Conservation (phyloP, 2,888 invertebrate genomes). For the Ischnura elegans region DNA sequence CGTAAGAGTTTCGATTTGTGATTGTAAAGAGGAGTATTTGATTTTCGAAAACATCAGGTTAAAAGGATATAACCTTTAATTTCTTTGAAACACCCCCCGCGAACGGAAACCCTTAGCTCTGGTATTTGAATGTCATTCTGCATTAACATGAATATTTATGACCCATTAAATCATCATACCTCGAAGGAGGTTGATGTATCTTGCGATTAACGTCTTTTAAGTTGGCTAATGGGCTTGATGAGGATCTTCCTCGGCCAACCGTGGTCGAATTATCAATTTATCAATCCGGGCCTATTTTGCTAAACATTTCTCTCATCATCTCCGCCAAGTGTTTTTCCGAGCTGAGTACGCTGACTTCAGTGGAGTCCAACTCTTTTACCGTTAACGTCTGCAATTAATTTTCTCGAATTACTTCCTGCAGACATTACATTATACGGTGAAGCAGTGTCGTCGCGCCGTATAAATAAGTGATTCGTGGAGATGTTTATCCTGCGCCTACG, state of each 20-base stretch:
- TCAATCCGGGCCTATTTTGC: background rate
- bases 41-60: no score
- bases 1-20: no score
- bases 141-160: background rate
- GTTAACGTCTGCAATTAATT: background rate
- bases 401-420: background rate
- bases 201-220: background rate
- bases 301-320: background rate
- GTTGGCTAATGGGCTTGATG: background rate
- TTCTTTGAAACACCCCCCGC: background rate
- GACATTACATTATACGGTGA: background rate
- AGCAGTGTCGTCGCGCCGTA: background rate
- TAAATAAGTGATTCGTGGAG: background rate
- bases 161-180: background rate
- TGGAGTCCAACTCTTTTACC: background rate
- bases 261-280: background rate
- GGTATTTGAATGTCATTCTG: background rate
- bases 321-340: background rate
- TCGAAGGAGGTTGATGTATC: background rate
- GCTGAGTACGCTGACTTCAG: background rate
- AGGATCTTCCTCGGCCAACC: background rate
- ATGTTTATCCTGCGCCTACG: background rate
- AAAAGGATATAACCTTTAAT: no score
- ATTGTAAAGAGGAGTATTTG: no score
- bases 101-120: background rate